phyloP scores from a whole-genome alignment of 2,888 invertebrate species.

The Glaucopsyche alexis region DNA sequence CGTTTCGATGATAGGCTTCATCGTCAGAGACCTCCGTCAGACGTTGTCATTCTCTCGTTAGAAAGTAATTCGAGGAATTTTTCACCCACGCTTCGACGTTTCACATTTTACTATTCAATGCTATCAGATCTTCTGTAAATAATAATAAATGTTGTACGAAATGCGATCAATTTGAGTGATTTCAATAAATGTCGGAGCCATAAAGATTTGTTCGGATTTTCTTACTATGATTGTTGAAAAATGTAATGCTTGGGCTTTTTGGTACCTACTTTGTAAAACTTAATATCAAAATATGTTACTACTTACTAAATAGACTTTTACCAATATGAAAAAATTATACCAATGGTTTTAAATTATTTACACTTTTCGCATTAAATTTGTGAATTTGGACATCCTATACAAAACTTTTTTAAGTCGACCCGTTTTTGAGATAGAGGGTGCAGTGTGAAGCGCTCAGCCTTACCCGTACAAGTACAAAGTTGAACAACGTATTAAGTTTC shows the following conservation, averaged over 20 bases:
- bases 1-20: slow-evolving; percentile 65
- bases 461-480: too few species aligned
- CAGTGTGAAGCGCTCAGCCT: too few species aligned
- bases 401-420: too few species aligned
- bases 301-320: too few species aligned
- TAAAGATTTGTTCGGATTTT: neutral
- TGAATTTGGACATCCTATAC: too few species aligned
- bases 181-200: slow-evolving; percentile 48
- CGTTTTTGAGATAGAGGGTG: too few species aligned
- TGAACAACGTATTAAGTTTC: too few species aligned
- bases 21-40: slow-evolving; percentile 49
- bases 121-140: slow-evolving; percentile 60
- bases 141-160: slow-evolving; percentile 2
- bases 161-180: slow-evolving; percentile 43
- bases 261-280: too few species aligned
- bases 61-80: slow-evolving; percentile 61
- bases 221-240: neutral
- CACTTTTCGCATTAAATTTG: too few species aligned
- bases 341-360: too few species aligned
- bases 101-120: slow-evolving; percentile 64
- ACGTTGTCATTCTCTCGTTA: slow-evolving; percentile 60
- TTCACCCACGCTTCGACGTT: slow-evolving; percentile 56
- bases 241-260: neutral
- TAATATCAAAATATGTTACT: too few species aligned
- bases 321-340: too few species aligned